Evolutionary conservation across 2,113 vertebrate genomes (phyloP).

Genomic region (Neopipo cinnamomea): DNA sequence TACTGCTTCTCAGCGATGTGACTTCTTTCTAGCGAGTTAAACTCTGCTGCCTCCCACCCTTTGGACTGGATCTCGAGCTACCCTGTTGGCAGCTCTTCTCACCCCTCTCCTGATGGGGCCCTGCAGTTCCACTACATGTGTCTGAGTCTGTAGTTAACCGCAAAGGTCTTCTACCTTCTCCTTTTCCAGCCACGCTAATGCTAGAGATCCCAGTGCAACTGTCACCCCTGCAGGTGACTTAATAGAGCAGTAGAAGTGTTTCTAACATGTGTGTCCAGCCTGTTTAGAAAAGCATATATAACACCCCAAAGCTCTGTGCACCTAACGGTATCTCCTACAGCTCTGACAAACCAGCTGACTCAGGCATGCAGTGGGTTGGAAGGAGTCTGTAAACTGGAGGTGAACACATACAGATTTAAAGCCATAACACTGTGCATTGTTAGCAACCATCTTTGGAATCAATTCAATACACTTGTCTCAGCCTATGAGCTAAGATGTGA

Average conservation of each 20-base stretch:
- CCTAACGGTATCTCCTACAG: neutral
- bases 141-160: neutral
- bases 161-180: neutral
- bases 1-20: neutral
- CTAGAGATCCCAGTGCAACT: neutral
- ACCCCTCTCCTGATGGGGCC: neutral
- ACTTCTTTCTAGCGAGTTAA: neutral
- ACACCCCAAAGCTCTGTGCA: neutral
- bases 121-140: neutral
- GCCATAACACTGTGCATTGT: neutral
- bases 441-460: neutral
- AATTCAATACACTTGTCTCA: neutral
- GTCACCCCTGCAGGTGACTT: neutral
- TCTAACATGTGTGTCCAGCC: neutral
- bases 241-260: neutral
- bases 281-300: neutral
- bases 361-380: neutral
- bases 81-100: neutral
- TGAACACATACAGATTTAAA: neutral
- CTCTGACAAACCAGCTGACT: neutral
- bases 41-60: neutral
- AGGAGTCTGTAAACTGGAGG: neutral
- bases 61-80: fast-evolving
- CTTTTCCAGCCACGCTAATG: neutral
- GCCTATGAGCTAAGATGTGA: fast-evolving